Percentiles rank a stretch among this genome's conserved stretches.
Conservation (phyloP, 1,140 invertebrate species). For the Pseudobourletiella spinata region DNA sequence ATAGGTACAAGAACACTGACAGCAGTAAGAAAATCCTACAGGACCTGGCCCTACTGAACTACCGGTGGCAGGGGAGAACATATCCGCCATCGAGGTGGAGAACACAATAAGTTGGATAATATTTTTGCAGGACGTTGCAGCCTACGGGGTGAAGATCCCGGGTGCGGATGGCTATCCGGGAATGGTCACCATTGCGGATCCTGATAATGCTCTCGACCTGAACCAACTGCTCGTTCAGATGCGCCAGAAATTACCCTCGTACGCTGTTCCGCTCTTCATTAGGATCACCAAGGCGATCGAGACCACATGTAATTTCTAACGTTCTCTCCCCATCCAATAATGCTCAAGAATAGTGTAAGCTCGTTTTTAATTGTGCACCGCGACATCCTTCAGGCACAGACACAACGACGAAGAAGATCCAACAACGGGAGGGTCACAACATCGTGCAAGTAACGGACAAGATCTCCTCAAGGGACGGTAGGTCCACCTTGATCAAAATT, state of each 20-base stretch:
- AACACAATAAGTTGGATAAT: slow-evolving; percentile 76
- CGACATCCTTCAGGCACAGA: slow-evolving; percentile 85
- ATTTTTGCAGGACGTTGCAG: slow-evolving; percentile 76
- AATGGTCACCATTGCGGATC: too few species aligned
- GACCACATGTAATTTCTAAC: slow-evolving; percentile 27
- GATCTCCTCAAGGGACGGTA: slow-evolving; percentile 48
- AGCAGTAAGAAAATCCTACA: too few species aligned
- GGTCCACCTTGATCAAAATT: slow-evolving; percentile 51
- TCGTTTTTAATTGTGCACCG: too few species aligned
- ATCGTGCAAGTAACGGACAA: slow-evolving; percentile 64
- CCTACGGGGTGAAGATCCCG: too few species aligned
- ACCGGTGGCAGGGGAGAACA: slow-evolving; percentile 97
- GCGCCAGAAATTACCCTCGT: too few species aligned
- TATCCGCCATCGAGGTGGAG: slow-evolving; percentile 93
- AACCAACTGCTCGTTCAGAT: too few species aligned
- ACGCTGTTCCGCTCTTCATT: too few species aligned
- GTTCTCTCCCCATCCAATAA: background rate
- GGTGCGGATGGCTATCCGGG: too few species aligned
- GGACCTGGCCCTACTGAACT: slow-evolving; percentile 55
- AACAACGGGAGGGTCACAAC: slow-evolving; percentile 78
- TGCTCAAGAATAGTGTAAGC: background rate
- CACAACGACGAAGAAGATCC: slow-evolving; percentile 92
- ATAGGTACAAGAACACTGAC: too few species aligned
- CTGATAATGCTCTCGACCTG: too few species aligned
- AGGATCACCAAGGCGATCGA: slow-evolving; percentile 39